Evolutionary conservation across 2,113 vertebrate genomes (phyloP).

Genomic region (Heterocephalus glaber): DNA sequence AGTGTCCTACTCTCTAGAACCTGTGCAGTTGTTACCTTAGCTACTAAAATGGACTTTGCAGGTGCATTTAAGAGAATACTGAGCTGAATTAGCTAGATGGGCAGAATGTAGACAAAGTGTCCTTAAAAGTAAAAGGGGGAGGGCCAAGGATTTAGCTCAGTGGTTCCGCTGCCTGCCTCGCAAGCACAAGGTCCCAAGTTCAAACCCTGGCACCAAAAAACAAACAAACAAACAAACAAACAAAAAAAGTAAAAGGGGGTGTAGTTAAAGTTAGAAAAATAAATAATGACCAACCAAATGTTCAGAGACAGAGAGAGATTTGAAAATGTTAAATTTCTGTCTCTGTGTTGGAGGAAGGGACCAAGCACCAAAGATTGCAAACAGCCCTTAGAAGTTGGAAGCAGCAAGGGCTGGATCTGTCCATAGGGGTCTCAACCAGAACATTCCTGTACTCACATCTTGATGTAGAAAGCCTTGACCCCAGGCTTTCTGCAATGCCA

Average conservation of each 20-base stretch:
- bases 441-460: not conserved
- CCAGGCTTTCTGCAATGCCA: not conserved
- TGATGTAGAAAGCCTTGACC: too few relatives aligned
- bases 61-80: not conserved
- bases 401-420: too few relatives aligned
- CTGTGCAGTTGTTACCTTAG: not conserved
- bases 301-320: not conserved
- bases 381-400: not conserved
- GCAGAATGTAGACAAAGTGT: not conserved
- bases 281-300: not conserved
- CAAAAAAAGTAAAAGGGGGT: not conserved
- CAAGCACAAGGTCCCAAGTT: too few relatives aligned
- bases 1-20: not conserved
- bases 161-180: too few relatives aligned
- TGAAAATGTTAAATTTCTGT: not conserved
- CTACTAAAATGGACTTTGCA: not conserved
- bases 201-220: too few relatives aligned
- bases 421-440: rapidly evolving
- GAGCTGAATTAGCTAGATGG: not conserved
- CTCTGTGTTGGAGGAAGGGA: not conserved
- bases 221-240: too few relatives aligned
- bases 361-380: not conserved
- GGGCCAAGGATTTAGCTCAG: too few relatives aligned
- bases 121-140: not conserved
- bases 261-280: not conserved